Percentiles rank a stretch among this genome's conserved stretches.
Conservation (phyloP, 2,797 vertebrate species). For the Oophaga sylvatica region DNA sequence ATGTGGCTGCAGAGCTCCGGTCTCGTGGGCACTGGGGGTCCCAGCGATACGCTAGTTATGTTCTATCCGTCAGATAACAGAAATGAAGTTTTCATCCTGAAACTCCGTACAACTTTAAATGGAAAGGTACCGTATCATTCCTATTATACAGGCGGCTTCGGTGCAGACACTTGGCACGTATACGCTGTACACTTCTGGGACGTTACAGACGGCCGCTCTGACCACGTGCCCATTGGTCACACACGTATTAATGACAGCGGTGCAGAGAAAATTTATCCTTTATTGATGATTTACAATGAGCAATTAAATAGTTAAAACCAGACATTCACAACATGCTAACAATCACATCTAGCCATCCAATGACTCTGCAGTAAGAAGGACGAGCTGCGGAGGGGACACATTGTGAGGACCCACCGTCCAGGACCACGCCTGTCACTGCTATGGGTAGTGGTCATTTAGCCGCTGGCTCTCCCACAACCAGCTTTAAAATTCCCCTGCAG, state of each 20-base stretch:
- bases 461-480: background rate
- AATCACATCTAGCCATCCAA: constrained; percentile 50
- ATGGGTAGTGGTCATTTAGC: constrained; percentile 1
- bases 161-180: too few relatives aligned
- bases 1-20: too few relatives aligned
- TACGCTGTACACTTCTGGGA: too few relatives aligned
- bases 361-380: constrained; percentile 29
- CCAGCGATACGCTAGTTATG: too few relatives aligned
- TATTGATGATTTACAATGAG: constrained; percentile 56
- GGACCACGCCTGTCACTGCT: background rate
- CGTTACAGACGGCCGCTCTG: too few relatives aligned
- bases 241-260: background rate
- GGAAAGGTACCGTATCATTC: too few relatives aligned
- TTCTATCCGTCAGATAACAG: too few relatives aligned
- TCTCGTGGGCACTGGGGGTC: too few relatives aligned
- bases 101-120: too few relatives aligned
- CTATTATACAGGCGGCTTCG: too few relatives aligned
- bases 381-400: constrained; percentile 5
- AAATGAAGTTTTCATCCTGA: too few relatives aligned
- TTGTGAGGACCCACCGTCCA: background rate
- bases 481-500: background rate
- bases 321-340: constrained; percentile 57
- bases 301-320: constrained; percentile 50
- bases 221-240: background rate
- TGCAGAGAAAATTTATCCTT: constrained; percentile 21